Evolutionary conservation across 2,888 invertebrate genomes (phyloP).

Genomic region (Pharmacophagus antenor): DNA sequence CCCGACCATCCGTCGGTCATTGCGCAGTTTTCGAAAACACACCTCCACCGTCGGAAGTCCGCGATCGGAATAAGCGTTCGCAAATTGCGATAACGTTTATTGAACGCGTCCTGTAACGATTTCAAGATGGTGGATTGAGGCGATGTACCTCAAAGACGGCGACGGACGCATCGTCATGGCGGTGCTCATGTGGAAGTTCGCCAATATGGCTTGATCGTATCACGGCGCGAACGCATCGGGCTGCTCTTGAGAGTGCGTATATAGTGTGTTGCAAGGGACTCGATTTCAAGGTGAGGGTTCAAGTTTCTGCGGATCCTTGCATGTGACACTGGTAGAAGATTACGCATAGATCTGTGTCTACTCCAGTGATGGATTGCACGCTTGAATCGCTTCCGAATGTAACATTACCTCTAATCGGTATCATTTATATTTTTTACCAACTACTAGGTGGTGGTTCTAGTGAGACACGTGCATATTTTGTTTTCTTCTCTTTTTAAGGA

Average conservation of each 20-base stretch:
- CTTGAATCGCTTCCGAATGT: not conserved
- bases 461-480: no score
- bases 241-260: slow-evolving; percentile 38
- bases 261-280: slow-evolving; percentile 48
- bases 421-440: no score
- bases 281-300: slow-evolving; percentile 54
- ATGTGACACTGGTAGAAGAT: not conserved
- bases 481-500: no score
- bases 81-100: slow-evolving; percentile 32
- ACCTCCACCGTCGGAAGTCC: slow-evolving; percentile 26
- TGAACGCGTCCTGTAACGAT: slow-evolving; percentile 22
- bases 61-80: slow-evolving; percentile 33
- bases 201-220: slow-evolving; percentile 66
- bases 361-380: not conserved
- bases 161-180: slow-evolving; percentile 51
- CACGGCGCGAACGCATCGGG: slow-evolving; percentile 44
- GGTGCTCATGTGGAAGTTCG: slow-evolving; percentile 56
- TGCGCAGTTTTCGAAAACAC: slow-evolving; percentile 24
- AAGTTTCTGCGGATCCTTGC: not conserved
- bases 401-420: no score
- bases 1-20: slow-evolving; percentile 3
- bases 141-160: slow-evolving; percentile 53
- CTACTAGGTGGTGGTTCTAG: no score
- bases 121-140: slow-evolving; percentile 61
- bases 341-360: not conserved